Conservation (phyloP, 1,140 invertebrate species). For the Adoxophyes honmai region DNA sequence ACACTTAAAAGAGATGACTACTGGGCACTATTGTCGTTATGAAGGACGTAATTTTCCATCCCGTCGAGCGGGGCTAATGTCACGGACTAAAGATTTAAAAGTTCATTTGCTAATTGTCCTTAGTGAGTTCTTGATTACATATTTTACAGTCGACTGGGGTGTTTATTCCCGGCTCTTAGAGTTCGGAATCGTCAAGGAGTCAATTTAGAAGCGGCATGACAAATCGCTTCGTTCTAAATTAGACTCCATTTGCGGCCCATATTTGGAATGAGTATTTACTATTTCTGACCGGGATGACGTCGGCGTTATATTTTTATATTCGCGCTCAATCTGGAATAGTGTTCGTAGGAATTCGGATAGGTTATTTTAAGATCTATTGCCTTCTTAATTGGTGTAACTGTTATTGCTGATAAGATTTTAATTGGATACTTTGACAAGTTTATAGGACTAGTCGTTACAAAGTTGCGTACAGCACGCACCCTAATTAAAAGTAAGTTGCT, state of each 20-base stretch:
- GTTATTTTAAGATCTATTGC: too few species aligned
- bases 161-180: constrained; percentile 6
- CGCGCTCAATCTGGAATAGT: neutral
- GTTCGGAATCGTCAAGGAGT: neutral
- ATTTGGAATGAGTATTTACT: constrained; percentile 6
- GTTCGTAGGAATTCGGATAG: too few species aligned
- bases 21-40: too few species aligned
- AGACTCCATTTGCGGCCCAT: constrained; percentile 11
- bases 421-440: too few species aligned
- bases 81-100: constrained; percentile 7
- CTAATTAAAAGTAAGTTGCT: too few species aligned
- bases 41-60: neutral
- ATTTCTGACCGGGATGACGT: constrained; percentile 12
- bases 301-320: neutral
- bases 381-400: too few species aligned
- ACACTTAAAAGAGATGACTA: too few species aligned
- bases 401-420: neutral
- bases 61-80: neutral
- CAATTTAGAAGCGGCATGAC: constrained; percentile 9
- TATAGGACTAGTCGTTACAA: too few species aligned
- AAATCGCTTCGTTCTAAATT: constrained; percentile 12
- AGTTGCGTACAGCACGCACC: too few species aligned
- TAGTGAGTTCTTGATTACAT: neutral
- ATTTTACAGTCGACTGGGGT: neutral
- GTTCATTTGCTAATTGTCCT: constrained; percentile 2